Evolutionary conservation across 2,797 vertebrate genomes (phyloP).

Genomic region (Aselliscus stoliczkanus): DNA sequence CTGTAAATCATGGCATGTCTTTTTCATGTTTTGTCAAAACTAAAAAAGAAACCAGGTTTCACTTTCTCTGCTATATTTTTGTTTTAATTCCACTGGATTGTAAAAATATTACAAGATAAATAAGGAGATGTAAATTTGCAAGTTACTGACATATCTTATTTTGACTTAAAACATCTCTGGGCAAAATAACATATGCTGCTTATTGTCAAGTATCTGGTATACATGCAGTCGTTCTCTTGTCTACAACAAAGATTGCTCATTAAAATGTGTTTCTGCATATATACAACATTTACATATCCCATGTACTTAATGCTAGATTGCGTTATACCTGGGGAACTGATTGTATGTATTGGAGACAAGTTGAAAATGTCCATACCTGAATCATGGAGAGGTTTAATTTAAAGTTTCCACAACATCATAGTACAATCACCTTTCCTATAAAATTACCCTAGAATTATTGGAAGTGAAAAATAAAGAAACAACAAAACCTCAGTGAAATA

Average conservation of each 20-base stretch:
- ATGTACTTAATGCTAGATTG: background rate
- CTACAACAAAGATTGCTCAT: background rate
- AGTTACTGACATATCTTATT: background rate
- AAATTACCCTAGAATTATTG: background rate
- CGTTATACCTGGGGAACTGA: background rate
- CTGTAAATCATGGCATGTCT: background rate
- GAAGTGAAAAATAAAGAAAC: background rate
- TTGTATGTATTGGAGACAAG: background rate
- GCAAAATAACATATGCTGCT: background rate
- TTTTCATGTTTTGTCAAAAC: background rate
- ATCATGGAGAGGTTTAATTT: background rate
- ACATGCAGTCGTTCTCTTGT: background rate
- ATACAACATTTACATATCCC: background rate
- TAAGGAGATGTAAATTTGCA: background rate
- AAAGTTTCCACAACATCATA: background rate
- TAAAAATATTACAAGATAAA: background rate
- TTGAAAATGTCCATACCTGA: background rate
- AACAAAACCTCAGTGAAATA: background rate
- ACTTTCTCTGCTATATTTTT: background rate
- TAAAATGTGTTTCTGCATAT: background rate
- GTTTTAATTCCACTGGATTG: background rate
- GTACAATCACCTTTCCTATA: background rate
- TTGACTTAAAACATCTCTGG: background rate
- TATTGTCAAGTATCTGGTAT: background rate
- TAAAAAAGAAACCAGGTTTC: background rate